Evolutionary conservation across 2,797 vertebrate species (phyloP), one percentile per base, ranked within the genome.

Genomic region (Sebastes steindachneri): DNA sequence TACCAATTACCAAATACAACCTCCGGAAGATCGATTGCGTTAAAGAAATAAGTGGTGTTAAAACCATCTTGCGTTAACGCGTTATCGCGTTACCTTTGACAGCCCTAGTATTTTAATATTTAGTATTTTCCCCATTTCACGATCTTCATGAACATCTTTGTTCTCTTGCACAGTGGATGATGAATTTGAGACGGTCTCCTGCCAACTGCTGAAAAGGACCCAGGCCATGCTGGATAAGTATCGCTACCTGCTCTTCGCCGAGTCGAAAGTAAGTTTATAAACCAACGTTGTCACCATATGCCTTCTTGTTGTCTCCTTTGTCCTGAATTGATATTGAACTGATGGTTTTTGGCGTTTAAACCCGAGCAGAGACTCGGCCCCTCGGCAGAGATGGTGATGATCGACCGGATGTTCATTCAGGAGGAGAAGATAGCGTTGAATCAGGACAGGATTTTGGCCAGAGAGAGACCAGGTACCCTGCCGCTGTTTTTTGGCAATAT

Each of bases 381-480:
- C 25, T 99, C 97, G 0, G 98, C 98, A 1, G 98, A 99, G 95
- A 99, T 99, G 98, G 98, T 99, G 73, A 99, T 99, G 98, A 99
- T 99, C 2, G 97, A 99, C 90, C 92, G 97, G 78, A 99, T 99
- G 97, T 99, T 99, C 92, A 99, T 99, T 75, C 98, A 99, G 89
- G 98, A 99, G 86, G 98, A 99, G 87, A 98, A 98, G 91, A 87
- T 97, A 3, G 96, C 97, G 1, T 86, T 98, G 75, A 95, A 93
- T 86, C 95, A 97, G 77, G 97, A 98, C 92, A 95, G 95, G 69
- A 92, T 98, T 80, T 86, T 99, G 71, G 98, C 97, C 7, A 97
- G 96, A 91, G 98, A 99, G 90, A 97, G 97, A 90, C 98, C 98
- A 68, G 98, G 98, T 99, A 93, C 7, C 3, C 23, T 15, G 0